Base-by-base conservation (phyloP, 2,888 invertebrate genomes). In the Harmothoe impar region DNA sequence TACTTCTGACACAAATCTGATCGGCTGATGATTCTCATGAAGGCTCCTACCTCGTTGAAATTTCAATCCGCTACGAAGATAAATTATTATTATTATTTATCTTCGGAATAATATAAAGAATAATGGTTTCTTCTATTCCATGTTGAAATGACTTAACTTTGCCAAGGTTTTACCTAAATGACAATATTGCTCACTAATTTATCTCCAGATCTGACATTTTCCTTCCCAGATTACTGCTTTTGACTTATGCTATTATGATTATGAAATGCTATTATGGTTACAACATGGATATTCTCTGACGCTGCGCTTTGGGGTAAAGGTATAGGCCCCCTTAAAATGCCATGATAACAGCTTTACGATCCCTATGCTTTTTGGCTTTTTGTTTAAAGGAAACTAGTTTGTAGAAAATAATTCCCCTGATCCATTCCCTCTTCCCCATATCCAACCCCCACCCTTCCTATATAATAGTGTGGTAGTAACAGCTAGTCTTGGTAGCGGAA, bases 321-420 rank as follows among this genome's bases (percentile, higher is more conserved):
- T 62, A 62, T 62, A 62, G n/a, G 23, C 23, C 62, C 62, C 62
- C 3, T 3, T 1, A 43, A 62, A 62, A n/a, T 20, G n/a, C 62
- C 62, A 29, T 77, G 25, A 15, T 17, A 77, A 35, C 81, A 43
- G 81, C 35, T 43, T 43, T 81, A 81, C 20, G 43, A 81, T 81
- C 81, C 72, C 72, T n/a, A 43, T 81, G 43, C 33, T 35, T 81
- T 81, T 81, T 81, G 81, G 43, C 35, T 81, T 81, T 81, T 81
- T 33, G 33, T 81, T 43, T 81, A 35, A 81, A 81, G 15, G 12
- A 43, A 81, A 81, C 0, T 81, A 81, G 72, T 72, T 72, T 29
- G 72, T 72, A 72, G 72, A 81, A 81, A 81, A 10, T 17, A 20
- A 62, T 62, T 20, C 43, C 25, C 72, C 25, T 7, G 29, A 62